Evolutionary conservation across 2,888 invertebrate genomes (phyloP).

Genomic region (Scaptomyza cyrtandrae): DNA sequence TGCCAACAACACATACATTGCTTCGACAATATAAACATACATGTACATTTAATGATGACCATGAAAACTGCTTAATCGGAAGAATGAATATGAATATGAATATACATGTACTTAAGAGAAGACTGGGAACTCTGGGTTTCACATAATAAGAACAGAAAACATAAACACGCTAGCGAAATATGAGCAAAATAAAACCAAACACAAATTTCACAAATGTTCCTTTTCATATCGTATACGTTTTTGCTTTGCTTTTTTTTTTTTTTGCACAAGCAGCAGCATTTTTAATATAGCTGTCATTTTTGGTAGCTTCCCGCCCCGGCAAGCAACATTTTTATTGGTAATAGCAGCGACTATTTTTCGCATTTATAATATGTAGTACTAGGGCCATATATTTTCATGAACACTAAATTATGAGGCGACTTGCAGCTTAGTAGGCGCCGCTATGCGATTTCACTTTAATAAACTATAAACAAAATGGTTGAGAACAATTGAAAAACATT

Average conservation of each 20-base stretch:
- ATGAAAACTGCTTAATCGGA: slow-evolving; percentile 80
- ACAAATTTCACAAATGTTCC: slow-evolving; percentile 63
- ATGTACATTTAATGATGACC: slow-evolving; percentile 69
- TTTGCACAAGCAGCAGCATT: slow-evolving; percentile 77
- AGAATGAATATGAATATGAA: slow-evolving; percentile 70
- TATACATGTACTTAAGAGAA: slow-evolving; percentile 31
- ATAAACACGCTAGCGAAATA: too few relatives aligned
- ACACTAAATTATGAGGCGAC: slow-evolving; percentile 70
- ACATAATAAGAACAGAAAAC: slow-evolving; percentile 62
- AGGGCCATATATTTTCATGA: slow-evolving; percentile 74
- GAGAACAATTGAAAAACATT: slow-evolving; percentile 35
- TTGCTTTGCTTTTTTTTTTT: slow-evolving; percentile 25
- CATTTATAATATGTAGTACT: slow-evolving; percentile 68
- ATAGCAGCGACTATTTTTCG: slow-evolving; percentile 69
- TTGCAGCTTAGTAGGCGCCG: slow-evolving; percentile 55
- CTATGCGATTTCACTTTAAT: slow-evolving; percentile 9
- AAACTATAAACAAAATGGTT: slow-evolving; percentile 17
- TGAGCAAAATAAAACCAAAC: slow-evolving; percentile 43
- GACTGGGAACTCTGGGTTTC: slow-evolving; percentile 31
- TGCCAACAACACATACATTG: slow-evolving; percentile 49
- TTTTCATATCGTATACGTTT: background rate
- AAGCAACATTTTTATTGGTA: slow-evolving; percentile 61
- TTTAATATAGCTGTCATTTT: slow-evolving; percentile 74
- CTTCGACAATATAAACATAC: slow-evolving; percentile 57
- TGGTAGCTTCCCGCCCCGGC: slow-evolving; percentile 15